phyloP scores from a whole-genome alignment of 2,797 vertebrate species.

The Sebastes umbrosus region DNA sequence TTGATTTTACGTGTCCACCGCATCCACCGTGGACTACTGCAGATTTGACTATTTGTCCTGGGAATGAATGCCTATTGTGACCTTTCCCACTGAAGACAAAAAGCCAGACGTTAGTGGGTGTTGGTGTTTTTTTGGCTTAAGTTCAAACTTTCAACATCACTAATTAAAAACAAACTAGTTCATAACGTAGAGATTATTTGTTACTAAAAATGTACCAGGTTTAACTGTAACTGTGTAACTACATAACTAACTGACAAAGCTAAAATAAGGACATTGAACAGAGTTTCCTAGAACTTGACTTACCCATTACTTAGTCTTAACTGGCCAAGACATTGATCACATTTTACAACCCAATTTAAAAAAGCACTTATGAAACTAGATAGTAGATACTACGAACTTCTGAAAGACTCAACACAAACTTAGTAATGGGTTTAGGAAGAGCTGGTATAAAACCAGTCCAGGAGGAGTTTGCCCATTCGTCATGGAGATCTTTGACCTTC shows the following conservation, averaged over 20 bases:
- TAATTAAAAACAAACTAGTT: neutral
- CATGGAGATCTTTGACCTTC: neutral
- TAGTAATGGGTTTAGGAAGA: neutral
- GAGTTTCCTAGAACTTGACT: neutral
- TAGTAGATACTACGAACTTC: neutral
- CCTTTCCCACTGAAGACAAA: no score
- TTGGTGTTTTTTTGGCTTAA: neutral
- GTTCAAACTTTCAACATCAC: neutral
- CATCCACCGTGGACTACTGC: no score
- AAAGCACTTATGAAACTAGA: neutral
- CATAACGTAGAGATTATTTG: neutral
- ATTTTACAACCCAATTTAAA: neutral
- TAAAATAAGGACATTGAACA: neutral
- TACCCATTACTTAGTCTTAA: neutral
- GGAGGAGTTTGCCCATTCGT: no score
- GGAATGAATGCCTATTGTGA: no score
- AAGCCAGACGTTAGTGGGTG: no score
- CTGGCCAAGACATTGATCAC: neutral
- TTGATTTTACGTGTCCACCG: no score
- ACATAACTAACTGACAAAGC: neutral
- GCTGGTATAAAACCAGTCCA: neutral
- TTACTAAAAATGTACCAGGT: neutral
- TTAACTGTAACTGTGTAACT: neutral
- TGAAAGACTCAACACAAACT: neutral
- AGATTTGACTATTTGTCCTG: no score